Percentiles rank a stretch among this genome's conserved stretches.
These are phyloP conservation scores for Indri indri DNA, from an alignment of 2,113 vertebrate genomes.

Conservation along the genomic window DNA sequence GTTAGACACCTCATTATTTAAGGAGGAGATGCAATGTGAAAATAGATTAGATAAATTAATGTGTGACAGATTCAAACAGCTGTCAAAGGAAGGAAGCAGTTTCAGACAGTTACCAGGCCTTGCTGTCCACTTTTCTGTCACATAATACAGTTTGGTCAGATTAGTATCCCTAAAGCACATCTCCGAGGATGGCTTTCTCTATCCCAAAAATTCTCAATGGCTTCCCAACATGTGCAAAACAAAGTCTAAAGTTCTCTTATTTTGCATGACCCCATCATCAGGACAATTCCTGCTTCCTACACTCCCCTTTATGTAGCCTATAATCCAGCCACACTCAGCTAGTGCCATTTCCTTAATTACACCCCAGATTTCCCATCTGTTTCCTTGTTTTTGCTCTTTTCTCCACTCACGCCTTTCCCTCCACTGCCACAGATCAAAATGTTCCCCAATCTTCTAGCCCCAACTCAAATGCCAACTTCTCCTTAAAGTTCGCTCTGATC, in stretches of 20 bases:
- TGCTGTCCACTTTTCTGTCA: neutral
- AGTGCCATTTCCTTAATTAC: neutral
- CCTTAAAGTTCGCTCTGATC: neutral
- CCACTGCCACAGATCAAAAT: neutral
- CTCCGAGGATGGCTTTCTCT: neutral
- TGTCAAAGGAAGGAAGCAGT: neutral
- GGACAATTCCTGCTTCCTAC: neutral
- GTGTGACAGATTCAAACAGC: neutral
- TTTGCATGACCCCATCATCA: neutral
- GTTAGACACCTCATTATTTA: neutral
- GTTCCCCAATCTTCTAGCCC: neutral
- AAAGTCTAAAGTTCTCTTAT: neutral
- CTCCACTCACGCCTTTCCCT: neutral
- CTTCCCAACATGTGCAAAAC: neutral
- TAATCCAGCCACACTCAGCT: neutral
- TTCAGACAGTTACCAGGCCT: neutral
- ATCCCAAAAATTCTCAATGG: neutral
- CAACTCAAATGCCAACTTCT: neutral
- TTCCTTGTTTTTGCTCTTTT: neutral
- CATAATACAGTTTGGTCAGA: neutral
- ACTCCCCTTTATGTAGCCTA: neutral
- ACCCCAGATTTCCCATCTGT: neutral
- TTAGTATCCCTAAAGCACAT: neutral
- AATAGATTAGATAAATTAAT: neutral
- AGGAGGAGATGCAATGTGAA: neutral